Base-by-base conservation (phyloP, 2,888 invertebrate species). In the Cordilura impudica region DNA sequence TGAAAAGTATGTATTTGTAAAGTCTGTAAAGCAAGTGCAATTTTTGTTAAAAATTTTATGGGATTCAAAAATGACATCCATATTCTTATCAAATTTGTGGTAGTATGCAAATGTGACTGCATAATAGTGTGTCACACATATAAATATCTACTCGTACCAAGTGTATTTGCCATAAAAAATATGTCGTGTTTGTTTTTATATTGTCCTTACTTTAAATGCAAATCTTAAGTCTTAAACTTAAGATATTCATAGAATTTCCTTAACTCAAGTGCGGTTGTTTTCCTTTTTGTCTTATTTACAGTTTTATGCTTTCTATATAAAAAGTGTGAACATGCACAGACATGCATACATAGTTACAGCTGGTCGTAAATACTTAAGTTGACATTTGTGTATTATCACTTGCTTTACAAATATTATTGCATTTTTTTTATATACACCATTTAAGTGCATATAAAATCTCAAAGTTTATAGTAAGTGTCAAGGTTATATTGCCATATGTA, bases 381-480 rank as follows among this genome's bases (percentile, higher is more conserved):
- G 56, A 56, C 35, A 21, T 56, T 56, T 56, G n/a, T 56, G 35
- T 56, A 35, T 56, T 56, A 35, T 56, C 21, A 56, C 56, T n/a
- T 56, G n/a, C 35, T 56, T 12, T 19, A 56, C 35, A 56, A 54
- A 18, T 54, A 26, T 54, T 54, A 54, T 31, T 12, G 31, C 10
- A 31, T 18, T 39, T 39, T 39, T 31, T 31, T 6, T 31, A n/a
- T n/a, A n/a, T n/a, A n/a, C n/a, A n/a, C n/a, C 26, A 12, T 35
- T 39, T 39, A n/a, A 39, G 12, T 39, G 35, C 35, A 39, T 26
- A 51, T 51, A 51, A 51, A 51, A 51, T 26, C 14, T n/a, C 26
- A 14, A 51, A 26, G 51, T 51, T 51, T 23, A 6, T 51, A 26
- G 51, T 39, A 39, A n/a, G 26, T 51, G 51, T 51, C 51, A 51